Conservation (phyloP, 2,888 invertebrate genomes). For the Andricus quercusramuli region DNA sequence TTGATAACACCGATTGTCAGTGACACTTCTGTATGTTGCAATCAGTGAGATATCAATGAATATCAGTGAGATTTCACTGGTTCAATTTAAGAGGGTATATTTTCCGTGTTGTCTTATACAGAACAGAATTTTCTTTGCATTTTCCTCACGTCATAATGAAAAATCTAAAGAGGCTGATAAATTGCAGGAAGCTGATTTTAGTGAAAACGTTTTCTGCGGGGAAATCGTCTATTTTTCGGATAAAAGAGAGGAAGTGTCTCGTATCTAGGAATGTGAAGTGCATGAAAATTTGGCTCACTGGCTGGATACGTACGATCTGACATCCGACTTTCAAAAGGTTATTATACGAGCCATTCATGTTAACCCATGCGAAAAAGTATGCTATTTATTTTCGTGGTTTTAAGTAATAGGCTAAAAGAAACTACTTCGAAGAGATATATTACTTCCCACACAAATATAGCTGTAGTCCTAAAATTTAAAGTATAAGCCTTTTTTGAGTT, state of each 20-base stretch:
- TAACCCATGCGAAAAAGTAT: slow-evolving; percentile 54
- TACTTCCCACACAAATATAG: not conserved
- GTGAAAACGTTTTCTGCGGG: slow-evolving; percentile 28
- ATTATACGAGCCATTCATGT: slow-evolving; percentile 56
- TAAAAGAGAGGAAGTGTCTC: not conserved
- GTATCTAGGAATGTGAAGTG: slow-evolving; percentile 11
- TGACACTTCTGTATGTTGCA: too few relatives aligned
- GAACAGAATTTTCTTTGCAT: not conserved
- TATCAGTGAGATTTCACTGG: too few relatives aligned
- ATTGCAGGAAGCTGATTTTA: not conserved
- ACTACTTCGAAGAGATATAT: not conserved
- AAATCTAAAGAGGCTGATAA: not conserved
- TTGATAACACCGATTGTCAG: too few relatives aligned
- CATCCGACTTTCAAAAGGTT: slow-evolving; percentile 61
- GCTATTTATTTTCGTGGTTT: slow-evolving; percentile 45
- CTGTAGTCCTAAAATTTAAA: not conserved
- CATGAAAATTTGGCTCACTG: slow-evolving; percentile 28
- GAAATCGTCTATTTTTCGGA: slow-evolving; percentile 37
- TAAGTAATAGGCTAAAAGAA: slow-evolving; percentile 10
- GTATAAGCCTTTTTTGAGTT: too few relatives aligned
- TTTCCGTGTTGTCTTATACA: not conserved
- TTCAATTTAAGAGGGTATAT: too few relatives aligned
- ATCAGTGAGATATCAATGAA: too few relatives aligned
- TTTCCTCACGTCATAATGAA: not conserved
- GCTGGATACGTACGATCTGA: slow-evolving; percentile 3